A percentile compares a stretch with the other conserved stretches of the same genome.
phyloP scores from a whole-genome alignment of 2,888 invertebrate species.

The Drosophila colorata region DNA sequence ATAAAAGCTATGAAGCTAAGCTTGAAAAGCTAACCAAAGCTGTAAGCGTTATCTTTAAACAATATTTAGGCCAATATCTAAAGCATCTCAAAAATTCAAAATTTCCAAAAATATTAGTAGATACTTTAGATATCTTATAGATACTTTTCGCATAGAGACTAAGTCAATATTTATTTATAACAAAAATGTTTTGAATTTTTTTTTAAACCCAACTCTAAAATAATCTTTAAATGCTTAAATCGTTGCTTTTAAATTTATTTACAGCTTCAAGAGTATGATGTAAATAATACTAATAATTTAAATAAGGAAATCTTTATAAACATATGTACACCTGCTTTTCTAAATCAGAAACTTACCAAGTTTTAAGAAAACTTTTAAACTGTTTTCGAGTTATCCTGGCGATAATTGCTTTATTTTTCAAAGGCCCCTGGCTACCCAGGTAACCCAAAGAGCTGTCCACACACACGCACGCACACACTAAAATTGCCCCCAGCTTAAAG shows the following conservation, averaged over 20 bases:
- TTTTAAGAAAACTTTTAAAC: constrained; percentile 2
- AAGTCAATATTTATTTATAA: too few relatives aligned
- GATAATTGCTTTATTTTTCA: constrained; percentile 61
- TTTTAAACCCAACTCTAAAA: too few relatives aligned
- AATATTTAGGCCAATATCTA: too few relatives aligned
- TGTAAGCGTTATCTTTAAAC: neutral
- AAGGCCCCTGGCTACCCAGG: constrained; percentile 52
- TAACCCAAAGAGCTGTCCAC: constrained; percentile 49
- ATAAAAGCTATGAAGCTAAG: neutral
- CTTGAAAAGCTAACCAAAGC: neutral
- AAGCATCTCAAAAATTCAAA: too few relatives aligned
- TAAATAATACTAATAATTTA: neutral
- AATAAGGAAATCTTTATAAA: too few relatives aligned
- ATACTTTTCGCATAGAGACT: too few relatives aligned
- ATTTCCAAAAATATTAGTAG: too few relatives aligned
- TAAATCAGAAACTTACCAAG: neutral
- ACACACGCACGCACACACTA: constrained; percentile 6
- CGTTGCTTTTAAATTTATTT: neutral
- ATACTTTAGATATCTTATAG: too few relatives aligned
- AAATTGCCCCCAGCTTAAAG: constrained; percentile 59
- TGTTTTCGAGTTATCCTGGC: constrained; percentile 7
- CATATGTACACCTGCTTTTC: neutral
- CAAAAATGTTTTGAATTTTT: too few relatives aligned
- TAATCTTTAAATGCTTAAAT: neutral
- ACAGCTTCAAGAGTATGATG: neutral